Conservation (phyloP, 2,797 vertebrate genomes). For the Podargus strigoides region DNA sequence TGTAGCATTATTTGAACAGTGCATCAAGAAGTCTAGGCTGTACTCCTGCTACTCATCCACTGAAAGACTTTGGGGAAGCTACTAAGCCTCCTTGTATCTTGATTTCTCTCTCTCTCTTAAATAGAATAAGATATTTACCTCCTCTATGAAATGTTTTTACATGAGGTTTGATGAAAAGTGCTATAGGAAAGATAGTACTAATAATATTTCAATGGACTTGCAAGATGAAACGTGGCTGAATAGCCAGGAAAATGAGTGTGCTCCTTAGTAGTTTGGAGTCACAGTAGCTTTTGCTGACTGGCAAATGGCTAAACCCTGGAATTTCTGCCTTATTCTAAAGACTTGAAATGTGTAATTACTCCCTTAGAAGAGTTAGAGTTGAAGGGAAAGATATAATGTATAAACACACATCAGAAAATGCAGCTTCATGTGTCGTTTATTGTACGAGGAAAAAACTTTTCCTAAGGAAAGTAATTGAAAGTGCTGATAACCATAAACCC, state of each 20-base stretch:
- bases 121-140: neutral
- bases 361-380: neutral
- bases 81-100: neutral
- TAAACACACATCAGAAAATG: conserved; percentile 8
- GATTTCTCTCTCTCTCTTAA: neutral
- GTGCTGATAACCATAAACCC: neutral
- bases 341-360: conserved; percentile 9
- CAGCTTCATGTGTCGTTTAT: neutral
- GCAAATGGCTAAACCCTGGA: neutral
- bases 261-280: neutral
- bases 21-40: neutral
- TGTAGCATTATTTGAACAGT: neutral
- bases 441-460: neutral
- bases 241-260: neutral
- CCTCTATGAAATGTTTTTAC: neutral
- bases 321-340: conserved; percentile 30
- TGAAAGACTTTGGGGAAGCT: neutral
- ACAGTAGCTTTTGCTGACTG: conserved; percentile 13
- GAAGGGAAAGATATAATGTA: neutral
- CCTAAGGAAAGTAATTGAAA: neutral
- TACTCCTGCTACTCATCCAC: neutral
- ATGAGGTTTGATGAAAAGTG: neutral
- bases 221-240: neutral
- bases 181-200: neutral
- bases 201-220: neutral